Conservation (phyloP, 2,113 vertebrate genomes). For the Ornithorhynchus anatinus region DNA sequence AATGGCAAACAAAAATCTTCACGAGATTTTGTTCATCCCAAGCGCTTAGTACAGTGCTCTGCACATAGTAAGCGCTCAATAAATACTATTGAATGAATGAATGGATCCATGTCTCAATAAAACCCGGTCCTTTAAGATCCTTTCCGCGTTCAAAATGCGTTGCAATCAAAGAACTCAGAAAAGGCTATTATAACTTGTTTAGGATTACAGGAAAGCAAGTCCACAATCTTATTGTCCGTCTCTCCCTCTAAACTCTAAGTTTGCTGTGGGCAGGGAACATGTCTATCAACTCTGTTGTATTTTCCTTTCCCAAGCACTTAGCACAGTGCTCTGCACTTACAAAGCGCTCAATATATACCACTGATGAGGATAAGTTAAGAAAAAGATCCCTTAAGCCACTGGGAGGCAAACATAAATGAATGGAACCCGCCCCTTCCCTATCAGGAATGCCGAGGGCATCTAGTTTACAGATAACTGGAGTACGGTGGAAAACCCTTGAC, state of each 20-base stretch:
- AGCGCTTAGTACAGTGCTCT: too few species aligned
- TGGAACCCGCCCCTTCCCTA: constrained; percentile 1
- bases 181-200: constrained; percentile 22
- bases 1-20: neutral
- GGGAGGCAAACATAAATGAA: neutral
- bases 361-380: too few species aligned
- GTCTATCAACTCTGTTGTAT: too few species aligned
- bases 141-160: neutral
- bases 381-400: neutral
- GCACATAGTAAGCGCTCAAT: too few species aligned
- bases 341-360: too few species aligned
- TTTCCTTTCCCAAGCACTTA: too few species aligned
- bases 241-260: too few species aligned
- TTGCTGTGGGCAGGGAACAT: too few species aligned
- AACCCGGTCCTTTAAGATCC: neutral
- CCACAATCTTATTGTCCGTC: too few species aligned
- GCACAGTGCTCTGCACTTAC: too few species aligned
- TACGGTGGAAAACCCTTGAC: neutral
- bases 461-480: neutral
- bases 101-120: constrained; percentile 10
- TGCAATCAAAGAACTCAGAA: constrained; percentile 16
- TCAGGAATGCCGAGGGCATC: accelerated
- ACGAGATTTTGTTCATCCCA: too few species aligned
- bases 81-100: too few species aligned
- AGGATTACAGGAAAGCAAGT: constrained; percentile 43